Base-by-base conservation (phyloP, 2,888 invertebrate genomes). In the Dolichopus griseipennis region DNA sequence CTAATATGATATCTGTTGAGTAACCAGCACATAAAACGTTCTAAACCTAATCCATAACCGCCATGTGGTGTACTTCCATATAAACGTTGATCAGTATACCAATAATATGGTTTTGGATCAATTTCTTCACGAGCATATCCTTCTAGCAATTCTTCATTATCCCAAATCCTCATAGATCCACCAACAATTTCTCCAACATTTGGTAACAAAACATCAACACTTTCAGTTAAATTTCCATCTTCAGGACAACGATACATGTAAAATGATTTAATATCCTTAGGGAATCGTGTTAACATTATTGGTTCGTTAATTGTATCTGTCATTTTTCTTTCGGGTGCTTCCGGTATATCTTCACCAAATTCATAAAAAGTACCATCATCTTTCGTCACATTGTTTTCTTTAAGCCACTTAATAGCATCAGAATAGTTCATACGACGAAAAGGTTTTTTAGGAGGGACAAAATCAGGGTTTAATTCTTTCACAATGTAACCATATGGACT, bases 301-400 rank as follows among this genome's bases (percentile, higher is more conserved):
- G 98, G 98, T 74, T 92, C 92, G 73, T 95, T 95, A 70, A 99
- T 96, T 71, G 90, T 82, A 79, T 99, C 99, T 0, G 98, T 99
- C 99, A 99, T 99, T 83, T 95, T 95, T 68, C 99, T 87, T 80
- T 99, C 99, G 0, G 99, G 98, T 84, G 93, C 95, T 83, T 99
- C 99, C 0, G 98, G 98, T 77, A 98, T 98, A 77, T 98, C 98
- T 83, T 99, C 99, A 75, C 99, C 99, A 82, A 94, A 97, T 83
- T 97, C 97, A 78, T 97, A 99, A 79, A 92, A 95, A 0, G 90
- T 89, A 0, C 97, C 97, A 81, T 97, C 97, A 7, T 98, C 98
- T 80, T 99, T 99, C 1, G 90, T 95, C 65, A 99, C 95, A 81
- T 94, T 90, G 84, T 99, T 86, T 64, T 90, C 89, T 75, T 90